phyloP scores from a whole-genome alignment of 2,797 vertebrate genomes.

The Chromis chromis region DNA sequence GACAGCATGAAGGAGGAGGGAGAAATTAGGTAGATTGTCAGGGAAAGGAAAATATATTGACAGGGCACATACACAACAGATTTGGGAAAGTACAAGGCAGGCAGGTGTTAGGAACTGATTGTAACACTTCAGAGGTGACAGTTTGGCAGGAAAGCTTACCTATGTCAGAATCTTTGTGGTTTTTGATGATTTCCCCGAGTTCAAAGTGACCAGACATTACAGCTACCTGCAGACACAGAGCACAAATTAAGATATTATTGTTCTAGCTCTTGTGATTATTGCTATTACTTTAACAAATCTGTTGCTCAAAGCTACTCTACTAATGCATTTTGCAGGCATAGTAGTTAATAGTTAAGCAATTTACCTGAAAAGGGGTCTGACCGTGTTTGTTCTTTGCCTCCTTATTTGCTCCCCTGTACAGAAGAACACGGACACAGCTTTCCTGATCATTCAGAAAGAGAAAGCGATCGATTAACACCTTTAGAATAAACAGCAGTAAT shows the following conservation, averaged over 20 bases:
- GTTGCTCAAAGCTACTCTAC: neutral
- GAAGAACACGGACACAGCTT: slow-evolving; percentile 90
- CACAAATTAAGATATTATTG: neutral
- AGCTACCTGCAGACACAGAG: slow-evolving; percentile 84
- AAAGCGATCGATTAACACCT: slow-evolving; percentile 31
- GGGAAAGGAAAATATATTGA: neutral
- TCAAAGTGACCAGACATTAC: slow-evolving; percentile 94
- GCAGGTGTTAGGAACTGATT: slow-evolving; percentile 9
- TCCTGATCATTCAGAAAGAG: slow-evolving; percentile 83
- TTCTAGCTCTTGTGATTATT: neutral
- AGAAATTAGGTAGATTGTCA: slow-evolving; percentile 23
- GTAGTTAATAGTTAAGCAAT: neutral
- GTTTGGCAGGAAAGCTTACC: slow-evolving; percentile 79
- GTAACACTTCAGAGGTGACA: neutral
- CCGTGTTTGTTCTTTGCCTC: slow-evolving; percentile 93
- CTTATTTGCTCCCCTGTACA: slow-evolving; percentile 91
- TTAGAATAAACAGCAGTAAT: slow-evolving; percentile 11
- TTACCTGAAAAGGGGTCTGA: slow-evolving; percentile 94
- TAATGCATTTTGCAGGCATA: neutral
- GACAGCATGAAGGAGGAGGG: slow-evolving; percentile 17
- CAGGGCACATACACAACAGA: slow-evolving; percentile 6
- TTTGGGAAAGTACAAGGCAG: slow-evolving; percentile 23
- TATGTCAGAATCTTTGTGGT: slow-evolving; percentile 89
- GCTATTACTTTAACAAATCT: neutral
- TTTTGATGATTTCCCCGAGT: slow-evolving; percentile 93